These are phyloP conservation scores for Rhodophaea formosa DNA, from an alignment of 2,888 invertebrate genomes.

Conservation along the genomic window DNA sequence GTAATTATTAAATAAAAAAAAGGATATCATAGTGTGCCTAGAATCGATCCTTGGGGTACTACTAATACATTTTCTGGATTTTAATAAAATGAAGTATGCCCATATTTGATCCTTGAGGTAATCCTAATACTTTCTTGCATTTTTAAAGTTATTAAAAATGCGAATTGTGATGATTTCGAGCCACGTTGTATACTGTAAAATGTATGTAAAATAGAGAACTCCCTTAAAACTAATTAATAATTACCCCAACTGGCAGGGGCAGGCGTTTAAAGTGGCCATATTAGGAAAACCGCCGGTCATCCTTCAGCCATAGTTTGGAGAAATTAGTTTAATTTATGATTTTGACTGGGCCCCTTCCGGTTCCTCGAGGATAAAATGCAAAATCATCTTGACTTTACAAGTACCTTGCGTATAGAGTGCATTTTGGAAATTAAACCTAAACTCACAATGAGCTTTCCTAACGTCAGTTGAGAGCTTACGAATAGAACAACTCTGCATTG, in stretches of 20 bases:
- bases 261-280: conserved; percentile 32
- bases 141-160: no score
- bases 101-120: no score
- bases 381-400: not conserved
- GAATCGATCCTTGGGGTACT: no score
- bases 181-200: not conserved
- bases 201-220: conserved; percentile 14
- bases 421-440: not conserved
- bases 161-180: not conserved
- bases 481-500: no score
- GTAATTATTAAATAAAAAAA: no score
- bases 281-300: conserved; percentile 41
- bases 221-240: conserved; percentile 45
- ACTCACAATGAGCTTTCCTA: not conserved
- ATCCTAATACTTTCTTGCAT: no score
- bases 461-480: no score
- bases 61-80: no score
- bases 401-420: not conserved
- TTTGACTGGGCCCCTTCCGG: conserved; percentile 1
- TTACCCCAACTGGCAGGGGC: conserved; percentile 46
- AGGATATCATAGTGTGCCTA: no score
- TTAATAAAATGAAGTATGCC: no score
- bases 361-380: not conserved
- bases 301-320: conserved; percentile 25
- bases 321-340: conserved; percentile 21